Base-by-base conservation (phyloP, 2,797 vertebrate genomes). In the Bovichtus diacanthus region DNA sequence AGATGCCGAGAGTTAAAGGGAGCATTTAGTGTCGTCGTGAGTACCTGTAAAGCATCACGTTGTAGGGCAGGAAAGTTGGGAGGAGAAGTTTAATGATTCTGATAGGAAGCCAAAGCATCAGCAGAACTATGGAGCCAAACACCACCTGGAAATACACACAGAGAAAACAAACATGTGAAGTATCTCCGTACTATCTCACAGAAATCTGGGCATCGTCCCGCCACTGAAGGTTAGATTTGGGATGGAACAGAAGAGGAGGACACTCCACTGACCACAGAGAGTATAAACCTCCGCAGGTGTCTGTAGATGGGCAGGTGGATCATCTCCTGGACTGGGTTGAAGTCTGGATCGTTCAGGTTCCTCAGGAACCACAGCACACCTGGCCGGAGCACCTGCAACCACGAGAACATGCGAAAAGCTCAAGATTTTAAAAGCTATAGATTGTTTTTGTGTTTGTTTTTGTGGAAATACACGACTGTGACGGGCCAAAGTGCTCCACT, bases 261-360 rank as follows among this genome's bases (percentile, higher is more conserved):
- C 2, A 9, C 16, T 23, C 23, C 34, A 82, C 96, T 95, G 86
- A 99, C 98, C 97, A 98, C 97, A 78, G 98, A 99, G 77, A 99
- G 94, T 78, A 99, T 97, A 91, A 99, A 99, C 76, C 98, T 96
- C 82, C 98, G 95, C 80, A 99, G 96, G 93, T 99, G 98, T 88
- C 97, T 95, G 72, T 98, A 99, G 86, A 99, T 97, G 23, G 98
- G 97, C 67, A 98, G 94, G 68, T 99, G 98, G 90, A 99, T 99
- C 98, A 99, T 99, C 93, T 99, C 97, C 84, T 99, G 98, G 31
- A 99, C 97, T 44, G 97, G 97, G 90, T 99, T 99, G 74, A 99
- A 99, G 91, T 99, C 98, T 34, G 98, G 98, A 93, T 99, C 98
- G 23, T 98, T 99, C 79, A 99, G 94, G 94, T 99, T 99, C 92